A percentile compares a stretch with the other conserved stretches of the same genome.
Conservation (phyloP, 1,140 invertebrate genomes). For the Orchesella cincta region DNA sequence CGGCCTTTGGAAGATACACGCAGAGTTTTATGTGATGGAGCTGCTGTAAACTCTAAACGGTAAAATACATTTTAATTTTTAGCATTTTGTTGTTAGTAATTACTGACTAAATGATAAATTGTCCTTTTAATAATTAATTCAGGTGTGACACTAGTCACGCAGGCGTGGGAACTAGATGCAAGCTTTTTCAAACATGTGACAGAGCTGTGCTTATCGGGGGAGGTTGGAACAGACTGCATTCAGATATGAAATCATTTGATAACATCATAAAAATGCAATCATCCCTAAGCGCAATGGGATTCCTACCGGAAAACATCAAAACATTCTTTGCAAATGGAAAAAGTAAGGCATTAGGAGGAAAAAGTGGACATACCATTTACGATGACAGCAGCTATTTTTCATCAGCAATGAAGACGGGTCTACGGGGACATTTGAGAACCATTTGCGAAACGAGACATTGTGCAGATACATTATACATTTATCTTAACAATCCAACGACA, state of each 20-base stretch:
- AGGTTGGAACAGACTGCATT: slow-evolving; percentile 61
- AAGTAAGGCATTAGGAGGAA: not conserved
- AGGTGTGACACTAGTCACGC: slow-evolving; percentile 58
- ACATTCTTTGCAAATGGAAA: slow-evolving; percentile 63
- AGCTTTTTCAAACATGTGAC: slow-evolving; percentile 62
- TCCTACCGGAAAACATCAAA: slow-evolving; percentile 60
- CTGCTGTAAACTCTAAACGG: slow-evolving; percentile 58
- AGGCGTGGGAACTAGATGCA: slow-evolving; percentile 57
- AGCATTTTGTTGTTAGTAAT: not conserved
- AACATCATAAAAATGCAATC: slow-evolving; percentile 57
- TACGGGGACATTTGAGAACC: slow-evolving; percentile 60
- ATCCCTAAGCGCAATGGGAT: slow-evolving; percentile 59
- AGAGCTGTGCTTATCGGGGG: slow-evolving; percentile 62
- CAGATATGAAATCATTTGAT: slow-evolving; percentile 52
- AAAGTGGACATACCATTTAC: slow-evolving; percentile 1
- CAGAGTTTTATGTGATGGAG: slow-evolving; percentile 58
- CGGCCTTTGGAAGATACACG: slow-evolving; percentile 56
- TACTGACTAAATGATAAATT: not conserved
- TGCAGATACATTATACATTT: slow-evolving; percentile 61
- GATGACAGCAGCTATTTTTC: slow-evolving; percentile 52
- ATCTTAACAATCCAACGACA: slow-evolving; percentile 60
- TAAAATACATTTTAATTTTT: slow-evolving; percentile 23
- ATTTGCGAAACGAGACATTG: slow-evolving; percentile 59
- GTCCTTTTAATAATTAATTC: not conserved
- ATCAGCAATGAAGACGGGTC: slow-evolving; percentile 58